phyloP scores from a whole-genome alignment of 2,113 vertebrate genomes.

The Gallinago media region DNA sequence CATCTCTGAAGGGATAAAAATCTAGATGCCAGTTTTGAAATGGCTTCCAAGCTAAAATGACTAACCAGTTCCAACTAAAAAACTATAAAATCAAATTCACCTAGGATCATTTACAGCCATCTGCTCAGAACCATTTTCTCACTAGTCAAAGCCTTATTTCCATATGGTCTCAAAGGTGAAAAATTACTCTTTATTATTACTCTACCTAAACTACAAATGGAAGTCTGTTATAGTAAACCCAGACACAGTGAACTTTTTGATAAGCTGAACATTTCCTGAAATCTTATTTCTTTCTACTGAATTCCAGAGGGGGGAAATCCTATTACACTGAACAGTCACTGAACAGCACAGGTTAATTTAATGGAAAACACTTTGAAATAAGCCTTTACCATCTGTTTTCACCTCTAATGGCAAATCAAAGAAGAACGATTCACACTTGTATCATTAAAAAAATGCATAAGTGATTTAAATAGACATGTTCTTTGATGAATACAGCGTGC shows the following conservation, averaged over 20 bases:
- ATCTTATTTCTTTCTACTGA: conserved; percentile 48
- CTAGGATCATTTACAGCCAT: conserved; percentile 67
- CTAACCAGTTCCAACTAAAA: conserved; percentile 49
- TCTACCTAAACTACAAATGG: conserved; percentile 20
- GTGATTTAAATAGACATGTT: conserved; percentile 63
- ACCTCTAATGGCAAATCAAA: conserved; percentile 64
- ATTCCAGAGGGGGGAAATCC: conserved; percentile 64
- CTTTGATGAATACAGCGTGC: conserved; percentile 49
- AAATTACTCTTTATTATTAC: conserved; percentile 59
- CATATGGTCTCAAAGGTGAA: conserved; percentile 64
- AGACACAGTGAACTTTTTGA: conserved; percentile 15
- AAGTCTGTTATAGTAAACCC: conserved; percentile 23
- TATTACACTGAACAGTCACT: conserved; percentile 61
- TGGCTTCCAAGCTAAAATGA: conserved; percentile 39
- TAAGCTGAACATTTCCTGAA: conserved; percentile 48
- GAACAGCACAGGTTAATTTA: conserved; percentile 67
- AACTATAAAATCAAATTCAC: conserved; percentile 63
- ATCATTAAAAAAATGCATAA: conserved; percentile 50
- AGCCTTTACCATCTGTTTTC: conserved; percentile 69
- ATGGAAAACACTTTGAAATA: conserved; percentile 59
- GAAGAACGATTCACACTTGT: conserved; percentile 43
- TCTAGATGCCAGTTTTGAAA: conserved; percentile 39
- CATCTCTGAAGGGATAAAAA: conserved; percentile 21
- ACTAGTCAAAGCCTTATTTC: conserved; percentile 57
- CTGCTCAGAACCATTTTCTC: conserved; percentile 62